Percentiles rank a stretch among this genome's conserved stretches.
Conservation (phyloP, 2,888 invertebrate genomes). For the Ramazzottius varieornatus region DNA sequence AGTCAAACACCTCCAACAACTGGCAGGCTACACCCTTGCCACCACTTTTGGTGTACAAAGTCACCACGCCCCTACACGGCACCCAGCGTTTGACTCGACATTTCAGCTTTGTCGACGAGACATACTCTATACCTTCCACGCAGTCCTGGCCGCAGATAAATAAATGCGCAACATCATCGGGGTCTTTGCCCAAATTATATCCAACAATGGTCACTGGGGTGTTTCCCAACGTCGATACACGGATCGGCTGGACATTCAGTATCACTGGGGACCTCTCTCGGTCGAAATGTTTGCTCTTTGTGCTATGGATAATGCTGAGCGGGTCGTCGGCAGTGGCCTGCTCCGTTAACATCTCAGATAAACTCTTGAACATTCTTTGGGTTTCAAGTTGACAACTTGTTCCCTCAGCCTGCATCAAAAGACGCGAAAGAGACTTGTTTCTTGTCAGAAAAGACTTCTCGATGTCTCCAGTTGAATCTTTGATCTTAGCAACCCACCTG, state of each 20-base stretch:
- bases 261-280: no score
- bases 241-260: background rate
- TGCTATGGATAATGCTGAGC: no score
- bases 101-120: background rate
- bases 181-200: background rate
- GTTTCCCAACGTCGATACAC: background rate
- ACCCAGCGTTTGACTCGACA: background rate
- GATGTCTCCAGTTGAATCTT: no score
- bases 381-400: no score
- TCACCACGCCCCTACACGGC: background rate
- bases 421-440: no score
- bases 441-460: no score
- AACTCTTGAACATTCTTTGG: no score
- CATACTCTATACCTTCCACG: background rate
- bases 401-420: no score
- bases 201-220: background rate
- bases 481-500: no score
- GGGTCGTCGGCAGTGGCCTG: no score
- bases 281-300: no score
- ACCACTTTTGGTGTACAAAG: background rate
- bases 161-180: background rate
- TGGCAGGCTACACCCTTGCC: background rate
- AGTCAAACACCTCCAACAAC: background rate
- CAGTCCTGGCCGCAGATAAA: background rate
- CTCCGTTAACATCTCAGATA: no score